phyloP scores from a whole-genome alignment of 2,797 vertebrate genomes.

The Melanotaenia boesemani region DNA sequence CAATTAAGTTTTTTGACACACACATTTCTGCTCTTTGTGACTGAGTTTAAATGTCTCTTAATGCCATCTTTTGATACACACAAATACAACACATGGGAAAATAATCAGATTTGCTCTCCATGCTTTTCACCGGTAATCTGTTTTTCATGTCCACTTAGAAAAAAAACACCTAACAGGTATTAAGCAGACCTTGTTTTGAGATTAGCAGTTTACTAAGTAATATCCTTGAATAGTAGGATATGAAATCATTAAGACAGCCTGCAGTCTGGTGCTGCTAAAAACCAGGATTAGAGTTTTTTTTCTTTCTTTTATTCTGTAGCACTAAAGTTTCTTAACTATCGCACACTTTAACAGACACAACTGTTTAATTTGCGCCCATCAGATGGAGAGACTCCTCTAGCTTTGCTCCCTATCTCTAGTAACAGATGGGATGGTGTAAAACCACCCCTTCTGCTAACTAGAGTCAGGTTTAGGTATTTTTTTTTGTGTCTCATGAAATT shows the following conservation, averaged over 20 bases:
- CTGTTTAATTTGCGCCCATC: background rate
- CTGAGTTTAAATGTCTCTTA: background rate
- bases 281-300: background rate
- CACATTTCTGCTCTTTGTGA: background rate
- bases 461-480: conserved; percentile 24
- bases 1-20: background rate
- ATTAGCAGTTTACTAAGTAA: too few relatives aligned
- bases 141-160: too few relatives aligned
- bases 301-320: background rate
- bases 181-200: too few relatives aligned
- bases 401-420: conserved; percentile 11
- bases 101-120: background rate
- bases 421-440: conserved; percentile 32
- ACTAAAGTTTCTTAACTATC: conserved; percentile 1
- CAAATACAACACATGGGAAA: background rate
- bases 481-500: conserved; percentile 32
- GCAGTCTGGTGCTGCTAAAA: background rate
- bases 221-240: too few relatives aligned
- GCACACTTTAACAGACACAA: background rate
- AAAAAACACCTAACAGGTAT: too few relatives aligned
- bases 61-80: background rate
- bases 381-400: background rate
- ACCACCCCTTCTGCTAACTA: conserved; percentile 4
- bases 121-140: background rate
- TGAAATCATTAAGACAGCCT: background rate